Conservation (phyloP, 1,140 invertebrate genomes). For the Drosophila parvula region DNA sequence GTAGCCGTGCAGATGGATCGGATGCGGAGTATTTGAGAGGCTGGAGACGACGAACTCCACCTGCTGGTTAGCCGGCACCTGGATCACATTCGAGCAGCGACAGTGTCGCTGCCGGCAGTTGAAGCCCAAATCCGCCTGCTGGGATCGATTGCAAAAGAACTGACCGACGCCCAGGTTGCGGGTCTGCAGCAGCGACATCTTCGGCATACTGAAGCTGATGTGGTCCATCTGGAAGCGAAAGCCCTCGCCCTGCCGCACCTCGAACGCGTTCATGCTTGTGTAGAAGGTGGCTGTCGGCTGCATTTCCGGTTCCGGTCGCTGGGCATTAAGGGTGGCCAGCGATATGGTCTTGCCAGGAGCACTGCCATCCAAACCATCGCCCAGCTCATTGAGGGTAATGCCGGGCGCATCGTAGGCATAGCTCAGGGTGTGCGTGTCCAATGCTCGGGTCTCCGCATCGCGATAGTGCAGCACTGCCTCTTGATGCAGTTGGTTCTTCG, state of each 20-base stretch:
- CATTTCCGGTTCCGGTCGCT: constrained; percentile 32
- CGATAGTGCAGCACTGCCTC: constrained; percentile 76
- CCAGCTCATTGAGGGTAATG: constrained; percentile 65
- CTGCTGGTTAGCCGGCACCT: constrained; percentile 75
- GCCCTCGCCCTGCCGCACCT: constrained; percentile 43
- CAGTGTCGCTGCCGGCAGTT: constrained; percentile 71
- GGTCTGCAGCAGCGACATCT: constrained; percentile 74
- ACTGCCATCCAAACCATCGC: constrained; percentile 24
- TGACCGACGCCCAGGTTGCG: constrained; percentile 74
- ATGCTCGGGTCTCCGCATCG: constrained; percentile 47
- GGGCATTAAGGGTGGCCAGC: constrained; percentile 55
- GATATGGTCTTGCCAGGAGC: constrained; percentile 48
- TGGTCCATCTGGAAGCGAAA: constrained; percentile 81
- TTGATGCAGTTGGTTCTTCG: constrained; percentile 70
- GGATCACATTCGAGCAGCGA: constrained; percentile 77
- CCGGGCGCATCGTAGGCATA: constrained; percentile 73
- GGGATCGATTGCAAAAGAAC: constrained; percentile 74
- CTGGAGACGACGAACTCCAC: constrained; percentile 76
- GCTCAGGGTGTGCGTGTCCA: constrained; percentile 55
- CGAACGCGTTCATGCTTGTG: constrained; percentile 72
- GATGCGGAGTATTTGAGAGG: constrained; percentile 70
- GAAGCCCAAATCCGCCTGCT: constrained; percentile 68
- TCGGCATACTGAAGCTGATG: constrained; percentile 77
- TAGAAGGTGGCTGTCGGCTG: constrained; percentile 60
- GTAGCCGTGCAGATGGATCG: constrained; percentile 79